Base-by-base conservation (phyloP, 2,113 vertebrate genomes). In the Aphyosemion australe region DNA sequence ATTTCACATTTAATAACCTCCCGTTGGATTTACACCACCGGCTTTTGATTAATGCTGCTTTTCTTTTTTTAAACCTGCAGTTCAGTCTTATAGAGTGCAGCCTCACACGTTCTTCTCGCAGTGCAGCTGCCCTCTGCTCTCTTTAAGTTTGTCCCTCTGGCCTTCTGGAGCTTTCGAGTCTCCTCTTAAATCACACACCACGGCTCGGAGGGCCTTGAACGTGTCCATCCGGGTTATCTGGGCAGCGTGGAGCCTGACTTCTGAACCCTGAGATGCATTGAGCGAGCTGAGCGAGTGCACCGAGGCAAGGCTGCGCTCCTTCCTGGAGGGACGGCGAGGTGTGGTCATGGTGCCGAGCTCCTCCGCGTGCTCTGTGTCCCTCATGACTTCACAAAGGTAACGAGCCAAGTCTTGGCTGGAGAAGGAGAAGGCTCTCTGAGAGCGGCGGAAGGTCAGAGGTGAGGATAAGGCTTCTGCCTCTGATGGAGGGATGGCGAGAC, bases 201-300 rank as follows among this genome's bases (percentile, higher is more conserved):
- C 86, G 0, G 86, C 90, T 46, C 78, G 79, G 68, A 88, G 84
- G 60, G 66, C 83, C 82, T 83, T 91, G 78, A 91, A 89, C 72
- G 83, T 87, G 82, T 90, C 90, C 65, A 79, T 43, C 13, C 89
- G 63, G 15, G 16, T 58, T 76, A 77, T 71, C 69, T 70, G 39
- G 19, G 80, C 85, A 15, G 89, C 91, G 0, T 87, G 84, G 1
- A 72, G 72, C 66, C 49, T 83, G 58, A 59, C 76, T 41, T 88
- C 88, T 34, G 87, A 84, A 45, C 82, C 92, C 72, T 83, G 79
- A 20, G 83, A 85, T 0, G 83, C 91, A 53, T 87, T 89, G 41
- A 92, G 91, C 50, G 93, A 91, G 65, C 94, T 95, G 50, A 95
- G 93, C 8, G 93, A 93, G 60, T 94, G 89, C 3, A 92, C 94